A percentile compares a stretch with the other conserved stretches of the same genome.
These are phyloP conservation scores for Cyclopterus lumpus DNA, from an alignment of 2,797 vertebrate genomes.

Conservation along the genomic window DNA sequence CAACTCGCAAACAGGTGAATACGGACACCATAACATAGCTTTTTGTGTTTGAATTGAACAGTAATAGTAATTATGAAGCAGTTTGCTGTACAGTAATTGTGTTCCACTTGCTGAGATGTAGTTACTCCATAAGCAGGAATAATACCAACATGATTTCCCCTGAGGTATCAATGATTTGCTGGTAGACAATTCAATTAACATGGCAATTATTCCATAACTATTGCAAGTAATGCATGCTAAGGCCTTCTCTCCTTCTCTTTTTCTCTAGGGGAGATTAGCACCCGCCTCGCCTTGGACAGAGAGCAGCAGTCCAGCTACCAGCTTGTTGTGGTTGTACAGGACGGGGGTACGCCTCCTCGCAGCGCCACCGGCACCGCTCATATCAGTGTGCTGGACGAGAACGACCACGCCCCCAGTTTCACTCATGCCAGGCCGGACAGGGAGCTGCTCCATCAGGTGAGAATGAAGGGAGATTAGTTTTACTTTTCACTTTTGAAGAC, in stretches of 20 bases:
- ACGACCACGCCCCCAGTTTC: constrained; percentile 92
- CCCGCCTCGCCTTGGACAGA: constrained; percentile 90
- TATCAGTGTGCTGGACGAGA: constrained; percentile 93
- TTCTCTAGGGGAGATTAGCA: constrained; percentile 91
- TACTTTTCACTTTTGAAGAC: too few relatives aligned
- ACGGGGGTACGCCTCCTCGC: constrained; percentile 92
- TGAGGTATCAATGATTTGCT: constrained; percentile 13
- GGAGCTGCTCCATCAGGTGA: constrained; percentile 91
- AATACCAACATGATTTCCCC: constrained; percentile 24
- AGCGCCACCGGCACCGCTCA: constrained; percentile 93
- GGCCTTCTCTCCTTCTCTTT: not conserved
- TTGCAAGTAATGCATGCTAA: not conserved
- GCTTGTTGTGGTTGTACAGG: constrained; percentile 92
- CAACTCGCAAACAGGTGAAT: constrained; percentile 93
- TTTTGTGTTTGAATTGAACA: not conserved
- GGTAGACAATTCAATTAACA: constrained; percentile 2
- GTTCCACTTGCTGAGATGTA: constrained; percentile 5
- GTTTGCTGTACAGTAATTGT: constrained; percentile 21
- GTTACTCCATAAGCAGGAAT: constrained; percentile 17
- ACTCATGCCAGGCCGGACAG: constrained; percentile 85
- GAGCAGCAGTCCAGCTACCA: constrained; percentile 96
- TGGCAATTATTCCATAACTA: not conserved
- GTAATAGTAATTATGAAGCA: not conserved
- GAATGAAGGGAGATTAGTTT: constrained; percentile 10
- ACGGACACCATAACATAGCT: not conserved